A percentile compares a stretch with the other conserved stretches of the same genome.
Evolutionary conservation across 2,797 vertebrate species (phyloP).

Genomic region (Rhynchotus rufescens): DNA sequence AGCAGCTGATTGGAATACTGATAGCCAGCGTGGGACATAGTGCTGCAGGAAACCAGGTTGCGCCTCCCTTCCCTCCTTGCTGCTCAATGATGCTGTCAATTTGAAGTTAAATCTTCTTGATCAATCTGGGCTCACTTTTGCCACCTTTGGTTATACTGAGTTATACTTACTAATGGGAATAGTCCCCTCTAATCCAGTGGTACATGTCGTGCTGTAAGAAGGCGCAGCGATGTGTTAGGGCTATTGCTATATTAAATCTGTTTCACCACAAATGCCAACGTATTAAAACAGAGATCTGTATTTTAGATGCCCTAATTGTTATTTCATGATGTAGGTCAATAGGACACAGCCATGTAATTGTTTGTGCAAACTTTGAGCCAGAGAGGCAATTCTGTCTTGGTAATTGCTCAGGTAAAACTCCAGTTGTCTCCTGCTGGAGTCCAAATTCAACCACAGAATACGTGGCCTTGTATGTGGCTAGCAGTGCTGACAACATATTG

Average conservation of each 20-base stretch:
- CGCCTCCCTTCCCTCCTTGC: conserved; percentile 33
- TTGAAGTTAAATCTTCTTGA: conserved; percentile 63
- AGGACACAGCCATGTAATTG: neutral
- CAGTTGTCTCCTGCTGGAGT: neutral
- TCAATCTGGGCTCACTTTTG: conserved; percentile 48
- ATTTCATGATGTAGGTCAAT: neutral
- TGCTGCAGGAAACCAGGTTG: conserved; percentile 68
- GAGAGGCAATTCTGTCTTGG: neutral
- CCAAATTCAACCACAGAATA: neutral
- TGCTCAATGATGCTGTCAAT: conserved; percentile 52
- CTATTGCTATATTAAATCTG: conserved; percentile 5
- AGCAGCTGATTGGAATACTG: conserved; percentile 73
- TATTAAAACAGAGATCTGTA: neutral
- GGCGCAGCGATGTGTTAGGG: neutral
- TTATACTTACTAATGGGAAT: conserved; percentile 48
- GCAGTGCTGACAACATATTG: neutral
- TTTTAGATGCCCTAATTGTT: neutral
- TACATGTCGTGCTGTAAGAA: neutral
- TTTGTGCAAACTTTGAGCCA: neutral
- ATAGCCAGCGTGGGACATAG: conserved; percentile 72
- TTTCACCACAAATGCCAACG: neutral
- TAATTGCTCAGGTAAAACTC: neutral
- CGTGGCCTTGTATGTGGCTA: neutral
- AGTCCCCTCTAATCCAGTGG: conserved; percentile 44
- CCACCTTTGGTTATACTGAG: conserved; percentile 49